Evolutionary conservation across 2,113 vertebrate species (phyloP).

Genomic region (Hippopotamus amphibius): DNA sequence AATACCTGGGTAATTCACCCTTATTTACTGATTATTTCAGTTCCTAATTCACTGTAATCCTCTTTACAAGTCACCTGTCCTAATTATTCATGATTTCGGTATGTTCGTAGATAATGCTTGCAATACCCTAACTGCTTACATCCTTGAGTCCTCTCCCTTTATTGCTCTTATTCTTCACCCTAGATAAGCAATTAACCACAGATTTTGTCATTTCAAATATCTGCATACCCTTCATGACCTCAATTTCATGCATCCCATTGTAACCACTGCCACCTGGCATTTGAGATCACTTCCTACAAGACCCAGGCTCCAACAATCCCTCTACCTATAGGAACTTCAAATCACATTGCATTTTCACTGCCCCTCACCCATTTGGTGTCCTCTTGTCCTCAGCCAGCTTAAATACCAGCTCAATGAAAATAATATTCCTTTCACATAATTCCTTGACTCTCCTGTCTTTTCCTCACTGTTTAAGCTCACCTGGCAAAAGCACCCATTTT

Average conservation of each 20-base stretch:
- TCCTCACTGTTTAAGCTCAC: not conserved
- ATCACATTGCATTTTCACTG: not conserved
- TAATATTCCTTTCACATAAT: not conserved
- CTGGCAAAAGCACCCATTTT: not conserved
- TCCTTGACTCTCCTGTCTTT: not conserved
- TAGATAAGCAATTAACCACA: not conserved
- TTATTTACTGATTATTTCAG: not conserved
- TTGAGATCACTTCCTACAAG: not conserved
- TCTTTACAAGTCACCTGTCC: not conserved
- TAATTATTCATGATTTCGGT: not conserved
- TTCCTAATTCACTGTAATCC: not conserved
- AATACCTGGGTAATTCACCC: not conserved
- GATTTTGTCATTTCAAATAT: not conserved
- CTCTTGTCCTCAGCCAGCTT: not conserved
- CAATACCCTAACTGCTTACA: not conserved
- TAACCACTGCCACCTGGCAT: not conserved
- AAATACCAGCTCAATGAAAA: not conserved
- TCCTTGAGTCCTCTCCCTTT: not conserved
- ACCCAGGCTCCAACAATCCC: not conserved
- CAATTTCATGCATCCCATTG: not conserved
- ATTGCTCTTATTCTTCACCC: not conserved
- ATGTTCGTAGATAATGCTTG: not conserved
- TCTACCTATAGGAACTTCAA: not conserved
- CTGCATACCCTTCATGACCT: not conserved
- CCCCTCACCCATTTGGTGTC: fast-evolving